Evolutionary conservation across 2,797 vertebrate species (phyloP).

Genomic region (Pitangus sulphuratus): DNA sequence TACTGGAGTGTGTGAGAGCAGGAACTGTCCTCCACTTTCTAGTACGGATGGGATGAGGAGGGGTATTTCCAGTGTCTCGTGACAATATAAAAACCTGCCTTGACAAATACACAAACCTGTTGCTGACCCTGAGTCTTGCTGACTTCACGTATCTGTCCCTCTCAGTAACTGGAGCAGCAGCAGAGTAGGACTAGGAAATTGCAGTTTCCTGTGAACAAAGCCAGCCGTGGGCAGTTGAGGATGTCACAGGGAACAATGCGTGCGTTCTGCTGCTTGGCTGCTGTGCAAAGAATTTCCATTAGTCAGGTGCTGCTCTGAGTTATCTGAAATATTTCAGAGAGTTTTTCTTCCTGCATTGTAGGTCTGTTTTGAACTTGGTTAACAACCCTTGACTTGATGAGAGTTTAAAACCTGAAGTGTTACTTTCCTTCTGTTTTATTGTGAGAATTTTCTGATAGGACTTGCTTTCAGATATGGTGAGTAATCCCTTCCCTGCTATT

Average conservation of each 20-base stretch:
- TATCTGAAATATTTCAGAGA: not conserved
- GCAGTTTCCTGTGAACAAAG: not conserved
- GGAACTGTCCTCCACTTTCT: not conserved
- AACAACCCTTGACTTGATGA: not conserved
- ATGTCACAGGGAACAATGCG: not conserved
- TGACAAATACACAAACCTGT: accelerated
- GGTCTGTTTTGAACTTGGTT: not conserved
- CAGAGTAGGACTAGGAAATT: not conserved
- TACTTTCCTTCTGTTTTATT: not conserved
- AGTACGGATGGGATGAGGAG: not conserved
- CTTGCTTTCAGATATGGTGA: not conserved
- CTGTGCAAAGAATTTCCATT: not conserved
- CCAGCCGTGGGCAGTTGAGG: not conserved
- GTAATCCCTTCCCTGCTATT: too few relatives aligned
- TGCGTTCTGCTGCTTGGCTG: not conserved
- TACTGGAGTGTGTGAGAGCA: accelerated
- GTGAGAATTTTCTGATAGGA: not conserved
- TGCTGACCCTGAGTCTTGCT: not conserved
- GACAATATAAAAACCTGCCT: not conserved
- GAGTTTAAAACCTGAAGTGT: not conserved
- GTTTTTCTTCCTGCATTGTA: accelerated
- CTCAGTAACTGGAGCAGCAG: not conserved
- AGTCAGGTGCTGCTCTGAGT: not conserved
- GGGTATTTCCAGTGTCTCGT: not conserved
- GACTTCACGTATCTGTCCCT: not conserved